Conservation (phyloP, 2,113 vertebrate species). For the Sakesphorus luctuosus region DNA sequence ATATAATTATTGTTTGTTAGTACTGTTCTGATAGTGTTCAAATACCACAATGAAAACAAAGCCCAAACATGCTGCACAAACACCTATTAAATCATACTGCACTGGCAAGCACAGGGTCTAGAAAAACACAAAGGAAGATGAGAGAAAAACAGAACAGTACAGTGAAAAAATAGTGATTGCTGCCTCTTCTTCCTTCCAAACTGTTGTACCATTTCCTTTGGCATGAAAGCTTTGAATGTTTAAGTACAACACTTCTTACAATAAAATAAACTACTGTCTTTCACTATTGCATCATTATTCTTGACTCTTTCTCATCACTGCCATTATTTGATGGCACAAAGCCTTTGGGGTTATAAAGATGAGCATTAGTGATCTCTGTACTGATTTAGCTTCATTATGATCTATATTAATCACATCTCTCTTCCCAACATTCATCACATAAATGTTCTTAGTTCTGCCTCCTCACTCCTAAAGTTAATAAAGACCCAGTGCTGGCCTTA, state of each 20-base stretch:
- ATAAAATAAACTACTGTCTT: background rate
- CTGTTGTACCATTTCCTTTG: background rate
- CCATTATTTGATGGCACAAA: background rate
- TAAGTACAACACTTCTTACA: background rate
- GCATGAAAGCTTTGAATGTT: background rate
- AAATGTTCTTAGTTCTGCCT: background rate
- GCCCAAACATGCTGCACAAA: background rate
- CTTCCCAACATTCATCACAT: background rate
- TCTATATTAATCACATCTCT: background rate
- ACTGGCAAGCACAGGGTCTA: background rate
- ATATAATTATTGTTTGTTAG: slow-evolving; percentile 41
- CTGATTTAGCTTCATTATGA: background rate
- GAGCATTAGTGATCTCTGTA: background rate
- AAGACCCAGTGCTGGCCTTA: background rate
- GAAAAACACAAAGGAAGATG: background rate
- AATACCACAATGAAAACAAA: background rate
- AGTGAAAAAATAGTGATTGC: background rate
- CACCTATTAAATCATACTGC: slow-evolving; percentile 16
- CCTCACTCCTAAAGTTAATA: background rate
- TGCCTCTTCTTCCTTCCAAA: background rate
- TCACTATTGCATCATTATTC: background rate
- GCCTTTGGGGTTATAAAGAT: background rate
- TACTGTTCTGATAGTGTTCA: background rate
- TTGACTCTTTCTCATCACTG: background rate
- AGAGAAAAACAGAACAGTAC: background rate